Base-by-base conservation (phyloP, 1,140 invertebrate species). In the Drosophila equinoxialis region DNA sequence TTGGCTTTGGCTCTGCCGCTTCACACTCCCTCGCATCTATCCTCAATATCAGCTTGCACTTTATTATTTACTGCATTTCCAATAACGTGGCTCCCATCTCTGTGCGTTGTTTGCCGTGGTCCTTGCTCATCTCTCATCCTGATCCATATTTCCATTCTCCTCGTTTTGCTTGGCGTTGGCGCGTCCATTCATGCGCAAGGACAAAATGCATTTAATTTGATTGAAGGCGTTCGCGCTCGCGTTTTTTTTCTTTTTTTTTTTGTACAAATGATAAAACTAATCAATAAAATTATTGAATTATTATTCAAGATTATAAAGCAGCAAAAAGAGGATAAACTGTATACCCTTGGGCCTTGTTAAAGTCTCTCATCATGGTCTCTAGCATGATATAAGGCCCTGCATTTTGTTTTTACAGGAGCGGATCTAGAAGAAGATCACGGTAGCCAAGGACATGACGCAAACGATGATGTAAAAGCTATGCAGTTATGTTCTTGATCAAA, bases 41-140 rank as follows among this genome's bases (percentile, higher is more conserved):
- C 33, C 41, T n/a, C n/a, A 20, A 14, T 7, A 20, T n/a, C 58
- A 60, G 30, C 14, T 35, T 62, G 64, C 64, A 61, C 58, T 75
- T 77, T 65, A 77, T 71, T 77, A 77, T 77, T 77, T 77, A 77
- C 75, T 71, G 72, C 72, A 67, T 57, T 74, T 67, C 62, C 72
- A 74, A 74, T 71, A 74, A 55, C 57, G 62, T 23, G n/a, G 41
- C 33, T 37, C 30, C 23, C 23, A 39, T n/a, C 6, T 37, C 26
- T 11, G 61, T 8, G 48, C 65, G 30, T 13, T 23, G 30, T 30
- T 30, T 30, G 48, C 55, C 57, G 13, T 17, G 20, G 6, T 48
- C 67, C 39, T 51, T 51, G 45, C 45, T n/a, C 66, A 39, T n/a
- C 59, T 23, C 30, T 17, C 1, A 26, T 37, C 20, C 30, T 54